These are phyloP conservation scores for Tribolium madens DNA, from an alignment of 1,140 invertebrate species.

Conservation along the genomic window DNA sequence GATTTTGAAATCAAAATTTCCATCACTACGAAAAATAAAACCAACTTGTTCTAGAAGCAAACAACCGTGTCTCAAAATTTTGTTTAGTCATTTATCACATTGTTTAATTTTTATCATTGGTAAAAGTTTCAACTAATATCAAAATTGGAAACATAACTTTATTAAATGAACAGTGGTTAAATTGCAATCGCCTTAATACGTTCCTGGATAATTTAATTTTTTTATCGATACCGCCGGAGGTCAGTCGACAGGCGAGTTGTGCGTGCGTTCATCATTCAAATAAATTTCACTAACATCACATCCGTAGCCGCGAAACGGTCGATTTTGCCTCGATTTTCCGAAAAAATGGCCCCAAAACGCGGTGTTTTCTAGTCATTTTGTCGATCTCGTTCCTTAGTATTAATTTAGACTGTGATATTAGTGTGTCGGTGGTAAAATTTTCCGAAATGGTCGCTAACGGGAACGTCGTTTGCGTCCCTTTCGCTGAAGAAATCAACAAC, in stretches of 20 bases:
- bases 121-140: no score
- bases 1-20: no score
- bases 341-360: not conserved
- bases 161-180: not conserved
- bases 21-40: no score
- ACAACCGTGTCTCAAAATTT: no score
- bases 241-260: constrained; percentile 20
- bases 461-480: constrained; percentile 40
- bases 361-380: not conserved
- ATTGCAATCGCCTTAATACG: not conserved
- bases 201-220: constrained; percentile 22
- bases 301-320: not conserved
- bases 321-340: not conserved
- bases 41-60: no score
- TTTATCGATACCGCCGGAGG: constrained; percentile 25
- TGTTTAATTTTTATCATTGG: no score
- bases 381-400: not conserved
- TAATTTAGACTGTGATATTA: constrained; percentile 9
- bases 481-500: constrained; percentile 3
- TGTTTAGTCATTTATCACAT: no score
- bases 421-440: not conserved
- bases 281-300: not conserved
- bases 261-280: constrained; percentile 27
- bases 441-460: constrained; percentile 39
- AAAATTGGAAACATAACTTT: no score